Conservation (phyloP, 2,888 invertebrate genomes). For the Pterostichus niger region DNA sequence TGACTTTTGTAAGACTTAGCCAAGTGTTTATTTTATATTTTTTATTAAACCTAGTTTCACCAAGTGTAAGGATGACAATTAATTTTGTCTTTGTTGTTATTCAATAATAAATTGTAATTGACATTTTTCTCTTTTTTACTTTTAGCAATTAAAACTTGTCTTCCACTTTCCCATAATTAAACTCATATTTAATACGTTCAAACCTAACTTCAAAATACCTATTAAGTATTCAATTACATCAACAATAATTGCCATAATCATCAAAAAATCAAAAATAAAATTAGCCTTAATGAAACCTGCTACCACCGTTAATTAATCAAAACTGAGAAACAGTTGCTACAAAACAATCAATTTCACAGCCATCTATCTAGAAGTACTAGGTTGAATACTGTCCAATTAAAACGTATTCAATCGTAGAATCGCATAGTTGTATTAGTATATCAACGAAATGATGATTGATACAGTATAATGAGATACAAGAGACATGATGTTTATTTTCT, state of each 20-base stretch:
- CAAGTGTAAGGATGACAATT: no score
- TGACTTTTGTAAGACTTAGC: no score
- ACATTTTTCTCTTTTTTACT: no score
- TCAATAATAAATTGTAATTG: no score
- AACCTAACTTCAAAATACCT: no score
- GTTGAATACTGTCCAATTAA: neutral
- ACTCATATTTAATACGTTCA: no score
- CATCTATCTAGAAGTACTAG: neutral
- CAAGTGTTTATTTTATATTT: no score
- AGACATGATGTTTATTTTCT: neutral
- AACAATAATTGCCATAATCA: neutral
- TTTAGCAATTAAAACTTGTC: no score
- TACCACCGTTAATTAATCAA: neutral
- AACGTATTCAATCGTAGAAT: neutral
- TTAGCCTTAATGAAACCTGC: neutral
- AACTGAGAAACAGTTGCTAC: neutral
- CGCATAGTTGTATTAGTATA: neutral
- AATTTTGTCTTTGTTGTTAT: no score
- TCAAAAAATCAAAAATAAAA: neutral
- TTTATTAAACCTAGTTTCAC: no score
- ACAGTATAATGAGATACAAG: neutral
- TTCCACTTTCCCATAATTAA: no score
- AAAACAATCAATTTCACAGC: slow-evolving; percentile 11
- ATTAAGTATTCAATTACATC: neutral
- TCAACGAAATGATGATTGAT: slow-evolving; percentile 7